A percentile compares a stretch with the other conserved stretches of the same genome.
Conservation (phyloP, 2,888 invertebrate species). For the Mylabris sibirica region DNA sequence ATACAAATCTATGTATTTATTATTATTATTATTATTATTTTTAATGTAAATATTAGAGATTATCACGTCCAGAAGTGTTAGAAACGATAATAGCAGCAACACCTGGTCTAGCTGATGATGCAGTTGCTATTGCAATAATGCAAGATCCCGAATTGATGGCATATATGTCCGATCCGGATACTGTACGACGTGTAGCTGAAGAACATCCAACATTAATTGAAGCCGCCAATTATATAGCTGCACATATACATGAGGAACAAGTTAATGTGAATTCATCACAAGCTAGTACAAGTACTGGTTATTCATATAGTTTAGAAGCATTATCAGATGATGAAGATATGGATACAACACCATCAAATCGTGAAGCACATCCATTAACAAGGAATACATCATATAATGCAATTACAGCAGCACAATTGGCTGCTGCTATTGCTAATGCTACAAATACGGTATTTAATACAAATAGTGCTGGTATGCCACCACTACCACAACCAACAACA, state of each 20-base stretch:
- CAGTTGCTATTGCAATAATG: constrained; percentile 76
- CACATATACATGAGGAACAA: constrained; percentile 65
- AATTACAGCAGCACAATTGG: constrained; percentile 78
- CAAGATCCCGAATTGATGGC: constrained; percentile 80
- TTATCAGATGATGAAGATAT: constrained; percentile 67
- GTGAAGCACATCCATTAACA: constrained; percentile 53
- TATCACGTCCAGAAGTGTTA: constrained; percentile 63
- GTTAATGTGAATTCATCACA: constrained; percentile 65
- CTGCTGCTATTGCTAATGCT: constrained; percentile 75
- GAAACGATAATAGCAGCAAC: constrained; percentile 75
- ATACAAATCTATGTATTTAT: constrained; percentile 12
- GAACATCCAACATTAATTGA: constrained; percentile 75
- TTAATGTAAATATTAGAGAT: constrained; percentile 50
- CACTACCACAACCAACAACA: constrained; percentile 29
- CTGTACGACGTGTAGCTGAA: constrained; percentile 72
- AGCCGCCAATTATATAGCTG: constrained; percentile 72
- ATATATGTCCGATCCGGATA: constrained; percentile 73
- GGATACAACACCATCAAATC: constrained; percentile 56
- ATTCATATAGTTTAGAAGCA: constrained; percentile 64
- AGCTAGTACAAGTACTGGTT: constrained; percentile 62
- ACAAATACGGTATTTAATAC: constrained; percentile 54
- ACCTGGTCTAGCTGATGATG: constrained; percentile 75
- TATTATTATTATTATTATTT: constrained; percentile 9
- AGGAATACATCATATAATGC: constrained; percentile 59
- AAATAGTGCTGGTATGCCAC: constrained; percentile 46